Percentiles rank a stretch among this genome's conserved stretches.
phyloP scores from a whole-genome alignment of 2,113 vertebrate species.

The Cryptotis parvus region DNA sequence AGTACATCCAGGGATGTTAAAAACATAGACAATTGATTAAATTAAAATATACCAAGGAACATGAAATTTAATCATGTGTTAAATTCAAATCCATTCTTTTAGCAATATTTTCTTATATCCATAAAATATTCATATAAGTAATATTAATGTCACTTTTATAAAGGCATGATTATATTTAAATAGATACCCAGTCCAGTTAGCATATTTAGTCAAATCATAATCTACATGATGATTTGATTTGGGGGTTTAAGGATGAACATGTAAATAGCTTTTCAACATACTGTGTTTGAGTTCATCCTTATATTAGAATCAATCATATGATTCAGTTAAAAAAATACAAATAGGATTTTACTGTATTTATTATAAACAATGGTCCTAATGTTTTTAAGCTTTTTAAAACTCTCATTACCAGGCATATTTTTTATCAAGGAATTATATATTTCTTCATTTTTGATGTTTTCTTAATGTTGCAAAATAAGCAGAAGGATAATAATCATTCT shows the following conservation, averaged over 20 bases:
- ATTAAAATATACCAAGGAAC: neutral
- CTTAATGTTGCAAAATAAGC: conserved; percentile 24
- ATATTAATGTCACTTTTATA: neutral
- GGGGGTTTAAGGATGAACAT: neutral
- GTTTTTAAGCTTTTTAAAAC: neutral
- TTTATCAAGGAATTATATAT: neutral
- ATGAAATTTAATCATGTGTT: neutral
- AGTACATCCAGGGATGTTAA: too few species aligned
- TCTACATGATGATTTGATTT: neutral
- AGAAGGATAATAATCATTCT: conserved; percentile 19
- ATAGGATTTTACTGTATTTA: conserved; percentile 9
- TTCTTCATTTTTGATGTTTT: conserved; percentile 34
- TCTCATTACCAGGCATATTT: neutral
- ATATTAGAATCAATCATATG: neutral
- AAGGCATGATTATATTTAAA: neutral
- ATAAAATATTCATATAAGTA: neutral
- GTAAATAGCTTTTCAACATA: neutral
- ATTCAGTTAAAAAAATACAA: conserved; percentile 36
- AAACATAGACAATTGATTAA: neutral
- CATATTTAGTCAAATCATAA: neutral
- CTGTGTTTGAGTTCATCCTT: neutral
- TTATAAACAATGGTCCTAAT: neutral
- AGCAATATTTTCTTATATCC: conserved; percentile 4
- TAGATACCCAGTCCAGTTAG: conserved; percentile 14
- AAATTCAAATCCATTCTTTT: conserved; percentile 39